These are phyloP conservation scores for Eufriesea mexicana DNA, from an alignment of 1,140 invertebrate species.

Conservation along the genomic window DNA sequence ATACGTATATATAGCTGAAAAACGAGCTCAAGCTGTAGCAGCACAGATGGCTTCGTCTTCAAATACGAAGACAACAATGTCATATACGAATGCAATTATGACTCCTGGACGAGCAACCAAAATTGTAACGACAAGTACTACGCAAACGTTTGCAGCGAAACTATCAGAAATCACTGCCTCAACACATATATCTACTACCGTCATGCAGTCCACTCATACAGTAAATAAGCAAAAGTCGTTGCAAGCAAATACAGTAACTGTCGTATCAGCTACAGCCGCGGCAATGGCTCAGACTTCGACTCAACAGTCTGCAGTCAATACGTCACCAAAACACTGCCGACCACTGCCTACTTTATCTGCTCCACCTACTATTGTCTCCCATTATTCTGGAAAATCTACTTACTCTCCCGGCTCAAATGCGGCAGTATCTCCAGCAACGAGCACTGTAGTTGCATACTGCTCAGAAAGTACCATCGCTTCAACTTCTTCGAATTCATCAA, in stretches of 20 bases:
- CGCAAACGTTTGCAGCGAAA: conserved; percentile 86
- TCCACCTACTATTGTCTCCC: conserved; percentile 77
- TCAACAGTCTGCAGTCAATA: conserved; percentile 72
- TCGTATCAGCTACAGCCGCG: conserved; percentile 69
- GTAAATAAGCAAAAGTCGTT: conserved; percentile 68
- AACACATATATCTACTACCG: conserved; percentile 69
- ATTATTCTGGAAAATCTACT: conserved; percentile 77
- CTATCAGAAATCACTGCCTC: conserved; percentile 83
- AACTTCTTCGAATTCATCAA: conserved; percentile 57
- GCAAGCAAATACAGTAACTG: conserved; percentile 62
- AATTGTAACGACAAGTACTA: conserved; percentile 80
- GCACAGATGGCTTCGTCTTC: conserved; percentile 80
- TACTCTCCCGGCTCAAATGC: conserved; percentile 67
- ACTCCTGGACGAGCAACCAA: conserved; percentile 81
- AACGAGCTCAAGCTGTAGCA: conserved; percentile 76
- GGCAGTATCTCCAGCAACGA: conserved; percentile 57
- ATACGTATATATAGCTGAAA: conserved; percentile 72
- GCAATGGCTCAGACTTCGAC: conserved; percentile 69
- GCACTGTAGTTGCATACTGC: conserved; percentile 58
- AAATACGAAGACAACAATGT: conserved; percentile 85
- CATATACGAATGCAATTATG: conserved; percentile 85
- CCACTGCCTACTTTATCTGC: conserved; percentile 82
- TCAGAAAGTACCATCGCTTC: conserved; percentile 55
- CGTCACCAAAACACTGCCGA: conserved; percentile 83
- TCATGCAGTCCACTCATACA: conserved; percentile 71